phyloP scores from a whole-genome alignment of 2,113 vertebrate genomes.

The Coreoperca whiteheadi region DNA sequence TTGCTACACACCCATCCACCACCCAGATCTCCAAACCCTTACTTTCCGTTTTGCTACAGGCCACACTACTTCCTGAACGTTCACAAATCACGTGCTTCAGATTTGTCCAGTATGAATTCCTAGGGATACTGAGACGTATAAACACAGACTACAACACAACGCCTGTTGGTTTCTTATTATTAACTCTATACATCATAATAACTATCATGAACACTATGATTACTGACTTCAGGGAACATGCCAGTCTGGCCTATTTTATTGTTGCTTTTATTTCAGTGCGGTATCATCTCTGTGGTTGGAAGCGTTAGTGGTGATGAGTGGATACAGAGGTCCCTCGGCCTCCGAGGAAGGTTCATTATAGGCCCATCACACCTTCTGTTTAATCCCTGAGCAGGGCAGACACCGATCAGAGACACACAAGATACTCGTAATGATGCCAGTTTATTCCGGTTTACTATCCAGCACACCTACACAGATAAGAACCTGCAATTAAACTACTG shows the following conservation, averaged over 20 bases:
- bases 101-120: neutral
- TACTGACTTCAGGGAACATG: neutral
- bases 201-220: neutral
- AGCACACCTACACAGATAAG: conserved; percentile 44
- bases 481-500: conserved; percentile 39
- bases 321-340: conserved; percentile 6
- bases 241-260: neutral
- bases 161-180: conserved; percentile 3
- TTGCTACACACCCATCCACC: neutral
- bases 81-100: too few relatives aligned
- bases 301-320: conserved; percentile 24
- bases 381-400: conserved; percentile 9
- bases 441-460: conserved; percentile 30
- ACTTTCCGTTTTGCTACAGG: neutral
- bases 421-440: conserved; percentile 1
- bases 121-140: neutral
- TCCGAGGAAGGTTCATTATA: conserved; percentile 35
- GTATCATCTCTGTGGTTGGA: conserved; percentile 1
- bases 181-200: conserved; percentile 23
- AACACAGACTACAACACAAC: neutral
- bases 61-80: neutral
- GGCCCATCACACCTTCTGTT: conserved; percentile 26
- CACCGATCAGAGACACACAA: conserved; percentile 1
- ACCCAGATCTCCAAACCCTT: neutral
- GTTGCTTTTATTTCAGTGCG: neutral